Conservation (phyloP, 1,140 invertebrate genomes). For the Myzus persicae region DNA sequence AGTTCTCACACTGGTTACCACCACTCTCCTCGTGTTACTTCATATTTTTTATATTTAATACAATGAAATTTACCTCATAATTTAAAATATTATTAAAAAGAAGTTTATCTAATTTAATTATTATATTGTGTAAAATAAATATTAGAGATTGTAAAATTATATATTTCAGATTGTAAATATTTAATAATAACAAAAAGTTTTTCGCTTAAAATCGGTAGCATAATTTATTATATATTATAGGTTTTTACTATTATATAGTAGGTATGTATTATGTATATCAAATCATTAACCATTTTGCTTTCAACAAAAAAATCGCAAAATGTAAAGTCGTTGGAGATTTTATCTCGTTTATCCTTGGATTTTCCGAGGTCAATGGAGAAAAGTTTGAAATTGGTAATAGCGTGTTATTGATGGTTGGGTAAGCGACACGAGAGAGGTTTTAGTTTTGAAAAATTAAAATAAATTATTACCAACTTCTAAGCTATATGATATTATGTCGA, state of each 20-base stretch:
- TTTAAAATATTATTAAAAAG: not conserved
- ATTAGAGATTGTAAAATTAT: no score
- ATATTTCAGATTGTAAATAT: no score
- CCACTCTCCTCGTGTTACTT: no score
- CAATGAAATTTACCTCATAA: not conserved
- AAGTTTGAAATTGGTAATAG: not conserved
- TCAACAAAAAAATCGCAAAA: not conserved
- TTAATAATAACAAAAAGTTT: not conserved
- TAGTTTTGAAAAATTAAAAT: not conserved
- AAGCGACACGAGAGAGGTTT: not conserved
- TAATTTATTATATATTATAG: not conserved
- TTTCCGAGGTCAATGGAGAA: not conserved
- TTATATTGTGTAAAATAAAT: no score
- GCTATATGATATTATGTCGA: not conserved
- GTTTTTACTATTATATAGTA: not conserved
- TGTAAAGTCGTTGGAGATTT: not conserved
- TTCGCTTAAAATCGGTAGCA: not conserved
- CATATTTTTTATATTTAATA: not conserved
- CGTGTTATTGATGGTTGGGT: constrained; percentile 10
- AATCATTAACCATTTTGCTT: not conserved
- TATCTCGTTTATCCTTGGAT: not conserved
- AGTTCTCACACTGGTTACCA: no score
- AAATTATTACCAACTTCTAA: not conserved
- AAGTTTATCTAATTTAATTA: not conserved
- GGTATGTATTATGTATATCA: not conserved